Base-by-base conservation (phyloP, 2,888 invertebrate species). In the Cerastoderma edule region DNA sequence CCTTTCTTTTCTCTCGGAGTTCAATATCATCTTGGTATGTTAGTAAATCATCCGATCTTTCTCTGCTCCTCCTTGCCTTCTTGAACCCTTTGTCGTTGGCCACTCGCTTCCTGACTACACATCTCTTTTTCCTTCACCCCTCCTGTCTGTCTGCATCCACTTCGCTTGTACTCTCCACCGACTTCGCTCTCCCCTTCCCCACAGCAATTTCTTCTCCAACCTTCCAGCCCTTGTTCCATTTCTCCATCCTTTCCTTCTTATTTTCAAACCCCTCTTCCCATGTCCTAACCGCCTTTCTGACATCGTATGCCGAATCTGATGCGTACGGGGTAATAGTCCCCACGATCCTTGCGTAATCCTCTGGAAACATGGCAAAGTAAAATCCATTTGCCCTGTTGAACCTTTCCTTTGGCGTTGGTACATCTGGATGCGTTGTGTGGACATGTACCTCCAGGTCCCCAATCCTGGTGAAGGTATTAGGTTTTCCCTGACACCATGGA, bases 221-320 rank as follows among this genome's bases (percentile, higher is more conserved):
- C 39, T 65, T 72, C 71, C 69, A 78, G 8, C 72, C 72, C 19
- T 16, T 53, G 27, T 65, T 63, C 74, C 65, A 56, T 27, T 33
- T 22, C 1, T 70, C 71, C 16, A 48, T 63, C 24, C 60, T 66
- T 0, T 67, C 67, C 35, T 71, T 71, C 50, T 53, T 35, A 27
- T 71, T 60, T 0, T 35, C 19, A 33, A 63, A 68, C 8, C 63
- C 54, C 22, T 71, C 67, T 10, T 53, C 64, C 69, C 71, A 66
- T 5, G 39, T 33, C 24, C 72, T 67, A 2, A 72, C 63, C 35
- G 72, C 72, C 22, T 60, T 60, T 22, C 75, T 19, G 0, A 57
- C 75, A 24, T 60, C 39, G 32, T 60, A 70, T 5, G 70, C 66
- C 8, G 27, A 50, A 48, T 67, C 53, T 22, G 28, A 50, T 0